Percentiles rank a stretch among this genome's conserved stretches.
Conservation (phyloP, 2,113 vertebrate genomes). For the Hydrochoerus hydrochaeris region DNA sequence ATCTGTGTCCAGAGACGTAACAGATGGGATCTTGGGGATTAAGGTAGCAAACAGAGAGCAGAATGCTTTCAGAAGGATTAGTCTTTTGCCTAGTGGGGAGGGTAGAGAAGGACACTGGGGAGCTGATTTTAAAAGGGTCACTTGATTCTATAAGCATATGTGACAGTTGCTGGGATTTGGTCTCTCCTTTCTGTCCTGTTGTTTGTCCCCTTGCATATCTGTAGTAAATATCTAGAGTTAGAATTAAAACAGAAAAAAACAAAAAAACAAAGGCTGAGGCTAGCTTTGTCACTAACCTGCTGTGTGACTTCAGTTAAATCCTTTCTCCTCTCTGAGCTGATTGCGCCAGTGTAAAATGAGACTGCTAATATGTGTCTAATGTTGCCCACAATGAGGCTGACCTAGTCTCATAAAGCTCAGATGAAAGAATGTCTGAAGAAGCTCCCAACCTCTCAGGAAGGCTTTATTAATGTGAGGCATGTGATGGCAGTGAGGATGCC, state of each 20-base stretch:
- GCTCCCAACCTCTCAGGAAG: neutral
- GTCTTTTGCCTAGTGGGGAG: slow-evolving; percentile 44
- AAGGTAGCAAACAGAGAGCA: slow-evolving; percentile 67
- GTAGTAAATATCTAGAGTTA: neutral
- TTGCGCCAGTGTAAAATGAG: slow-evolving; percentile 48
- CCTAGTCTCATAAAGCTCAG: neutral
- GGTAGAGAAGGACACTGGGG: slow-evolving; percentile 31
- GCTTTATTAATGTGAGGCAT: neutral
- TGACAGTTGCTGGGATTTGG: slow-evolving; percentile 9
- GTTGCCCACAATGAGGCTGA: neutral
- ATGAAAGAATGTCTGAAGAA: neutral
- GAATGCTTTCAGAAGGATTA: slow-evolving; percentile 72
- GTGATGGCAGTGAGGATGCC: fast-evolving
- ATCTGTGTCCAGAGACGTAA: slow-evolving; percentile 66
- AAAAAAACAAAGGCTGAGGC: neutral
- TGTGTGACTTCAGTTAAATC: neutral
- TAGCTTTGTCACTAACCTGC: neutral
- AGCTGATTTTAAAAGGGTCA: slow-evolving; percentile 49
- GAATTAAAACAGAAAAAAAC: neutral
- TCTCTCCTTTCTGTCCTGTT: neutral
- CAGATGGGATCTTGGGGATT: slow-evolving; percentile 75
- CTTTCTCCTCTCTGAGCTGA: slow-evolving; percentile 15
- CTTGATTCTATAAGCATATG: slow-evolving; percentile 50
- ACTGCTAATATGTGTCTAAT: neutral
- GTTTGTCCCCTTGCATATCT: neutral